Percentiles rank a stretch among this genome's conserved stretches.
These are phyloP conservation scores for Holothuria scabra DNA, from an alignment of 53 echinoderm and acorn worm species.

Conservation along the genomic window DNA sequence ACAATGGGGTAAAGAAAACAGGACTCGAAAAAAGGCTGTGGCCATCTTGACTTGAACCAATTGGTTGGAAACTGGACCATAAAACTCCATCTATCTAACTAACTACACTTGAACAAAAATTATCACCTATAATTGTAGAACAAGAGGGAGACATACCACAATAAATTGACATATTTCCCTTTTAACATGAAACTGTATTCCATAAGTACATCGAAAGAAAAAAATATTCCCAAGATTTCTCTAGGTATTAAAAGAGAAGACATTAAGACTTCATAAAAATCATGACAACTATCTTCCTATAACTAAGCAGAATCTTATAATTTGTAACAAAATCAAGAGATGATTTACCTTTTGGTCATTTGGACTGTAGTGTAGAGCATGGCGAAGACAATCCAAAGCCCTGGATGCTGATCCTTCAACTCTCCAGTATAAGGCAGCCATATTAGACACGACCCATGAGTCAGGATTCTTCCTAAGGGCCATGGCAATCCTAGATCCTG, in stretches of 20 bases:
- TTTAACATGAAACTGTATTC: no score
- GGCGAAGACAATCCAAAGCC: constrained; percentile 84
- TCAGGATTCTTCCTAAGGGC: constrained; percentile 76
- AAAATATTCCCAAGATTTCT: neutral
- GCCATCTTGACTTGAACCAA: no score
- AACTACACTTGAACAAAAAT: no score
- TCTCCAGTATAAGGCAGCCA: constrained; percentile 96
- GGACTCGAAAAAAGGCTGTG: no score
- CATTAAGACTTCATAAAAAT: neutral
- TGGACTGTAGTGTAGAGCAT: constrained; percentile 79
- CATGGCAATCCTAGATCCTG: constrained; percentile 73
- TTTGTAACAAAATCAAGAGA: neutral
- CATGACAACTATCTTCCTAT: no score
- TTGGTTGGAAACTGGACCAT: no score
- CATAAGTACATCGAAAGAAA: no score
- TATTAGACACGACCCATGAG: constrained; percentile 91
- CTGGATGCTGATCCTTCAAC: constrained; percentile 76
- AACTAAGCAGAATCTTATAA: neutral
- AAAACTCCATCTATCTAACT: no score
- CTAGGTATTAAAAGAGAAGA: neutral
- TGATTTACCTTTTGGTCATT: constrained; percentile 57
- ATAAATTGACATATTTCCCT: no score
- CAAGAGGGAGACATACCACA: no score
- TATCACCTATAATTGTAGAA: no score
- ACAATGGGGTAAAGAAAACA: no score